A percentile compares a stretch with the other conserved stretches of the same genome.
Conservation (phyloP, 64 coral and sea anemone genomes). For the Hydrozoanthus tunicans region DNA sequence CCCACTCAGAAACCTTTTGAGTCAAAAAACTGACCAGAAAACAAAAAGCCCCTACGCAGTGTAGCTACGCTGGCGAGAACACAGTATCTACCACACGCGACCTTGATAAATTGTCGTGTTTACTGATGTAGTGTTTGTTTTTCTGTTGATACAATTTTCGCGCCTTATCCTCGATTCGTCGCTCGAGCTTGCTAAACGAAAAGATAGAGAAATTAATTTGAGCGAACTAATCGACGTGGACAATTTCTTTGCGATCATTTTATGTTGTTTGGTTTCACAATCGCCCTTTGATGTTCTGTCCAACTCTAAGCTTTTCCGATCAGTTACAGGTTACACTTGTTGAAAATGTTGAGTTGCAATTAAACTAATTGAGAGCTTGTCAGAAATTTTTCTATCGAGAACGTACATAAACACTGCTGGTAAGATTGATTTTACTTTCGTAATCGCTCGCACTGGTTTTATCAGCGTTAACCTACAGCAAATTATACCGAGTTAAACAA, state of each 20-base stretch:
- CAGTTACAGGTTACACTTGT: constrained; percentile 50
- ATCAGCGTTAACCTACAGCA: constrained; percentile 7
- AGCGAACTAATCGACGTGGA: not conserved
- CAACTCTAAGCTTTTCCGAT: constrained; percentile 59
- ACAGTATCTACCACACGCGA: not conserved
- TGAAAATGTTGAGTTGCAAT: constrained; percentile 19
- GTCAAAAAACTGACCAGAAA: not conserved
- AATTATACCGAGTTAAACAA: constrained; percentile 8
- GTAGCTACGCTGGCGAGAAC: not conserved
- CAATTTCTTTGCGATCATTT: not conserved
- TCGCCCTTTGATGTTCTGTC: constrained; percentile 49
- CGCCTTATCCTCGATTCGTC: constrained; percentile 14
- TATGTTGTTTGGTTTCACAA: constrained; percentile 29
- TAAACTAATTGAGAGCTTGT: constrained; percentile 31
- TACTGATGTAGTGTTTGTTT: constrained; percentile 39
- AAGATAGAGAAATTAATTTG: not conserved
- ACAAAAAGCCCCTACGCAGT: not conserved
- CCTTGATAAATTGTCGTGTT: not conserved
- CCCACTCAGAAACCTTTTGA: not conserved
- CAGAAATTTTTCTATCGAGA: not conserved
- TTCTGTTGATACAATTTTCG: constrained; percentile 44
- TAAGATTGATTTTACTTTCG: not conserved
- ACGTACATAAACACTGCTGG: not conserved
- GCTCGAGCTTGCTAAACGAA: not conserved
- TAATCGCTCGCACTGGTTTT: not conserved